A percentile compares a stretch with the other conserved stretches of the same genome.
Evolutionary conservation across 2,888 invertebrate genomes (phyloP).

Genomic region (Augochlorella aurata): DNA sequence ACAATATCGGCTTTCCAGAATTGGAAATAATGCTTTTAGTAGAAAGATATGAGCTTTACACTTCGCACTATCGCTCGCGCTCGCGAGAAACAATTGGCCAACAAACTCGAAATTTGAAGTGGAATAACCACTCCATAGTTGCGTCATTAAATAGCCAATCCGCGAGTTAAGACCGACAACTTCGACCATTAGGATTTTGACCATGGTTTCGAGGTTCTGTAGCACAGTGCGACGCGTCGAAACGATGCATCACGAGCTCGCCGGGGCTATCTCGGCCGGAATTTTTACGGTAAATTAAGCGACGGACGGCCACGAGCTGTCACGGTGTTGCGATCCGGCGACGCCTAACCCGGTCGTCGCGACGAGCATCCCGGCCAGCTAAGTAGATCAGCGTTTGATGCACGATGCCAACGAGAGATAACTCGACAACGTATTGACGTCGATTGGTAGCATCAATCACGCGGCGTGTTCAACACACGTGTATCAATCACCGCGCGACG

Average conservation of each 20-base stretch:
- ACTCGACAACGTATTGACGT: constrained; percentile 78
- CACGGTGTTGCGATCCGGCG: background rate
- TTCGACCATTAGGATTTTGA: too few relatives aligned
- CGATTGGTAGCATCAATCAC: constrained; percentile 80
- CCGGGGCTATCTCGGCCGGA: background rate
- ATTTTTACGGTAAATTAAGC: constrained; percentile 35
- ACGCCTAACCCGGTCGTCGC: background rate
- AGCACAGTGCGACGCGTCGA: background rate
- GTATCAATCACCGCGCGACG: constrained; percentile 77
- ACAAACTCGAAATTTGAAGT: too few relatives aligned
- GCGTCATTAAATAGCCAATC: too few relatives aligned
- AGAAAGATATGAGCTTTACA: too few relatives aligned
- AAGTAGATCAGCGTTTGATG: constrained; percentile 63
- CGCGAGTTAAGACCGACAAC: too few relatives aligned
- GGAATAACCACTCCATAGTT: too few relatives aligned
- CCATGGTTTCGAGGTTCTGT: too few relatives aligned
- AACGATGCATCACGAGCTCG: constrained; percentile 31
- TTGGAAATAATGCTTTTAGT: too few relatives aligned
- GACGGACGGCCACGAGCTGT: background rate
- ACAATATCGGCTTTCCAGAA: too few relatives aligned
- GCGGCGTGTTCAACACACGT: constrained; percentile 73
- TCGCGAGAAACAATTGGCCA: too few relatives aligned
- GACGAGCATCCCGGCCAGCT: constrained; percentile 44
- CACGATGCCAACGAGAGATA: constrained; percentile 71
- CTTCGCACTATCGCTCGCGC: too few relatives aligned